These are phyloP conservation scores for Martes martes DNA, from an alignment of 2,113 vertebrate genomes.

Conservation along the genomic window DNA sequence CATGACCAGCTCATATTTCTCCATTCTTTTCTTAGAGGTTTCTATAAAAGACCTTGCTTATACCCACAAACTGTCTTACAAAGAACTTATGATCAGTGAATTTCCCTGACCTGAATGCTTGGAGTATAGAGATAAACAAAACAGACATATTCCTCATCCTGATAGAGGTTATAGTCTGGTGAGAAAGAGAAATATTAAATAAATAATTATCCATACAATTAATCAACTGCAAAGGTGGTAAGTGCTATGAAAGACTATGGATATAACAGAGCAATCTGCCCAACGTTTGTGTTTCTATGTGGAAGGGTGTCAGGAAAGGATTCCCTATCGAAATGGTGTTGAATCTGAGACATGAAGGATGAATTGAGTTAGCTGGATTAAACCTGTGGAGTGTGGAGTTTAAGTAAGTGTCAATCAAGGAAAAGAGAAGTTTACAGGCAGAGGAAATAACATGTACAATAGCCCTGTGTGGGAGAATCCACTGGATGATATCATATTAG, in stretches of 20 bases:
- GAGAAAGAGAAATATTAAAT: slow-evolving; percentile 21
- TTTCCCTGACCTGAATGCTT: neutral
- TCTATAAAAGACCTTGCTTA: slow-evolving; percentile 40
- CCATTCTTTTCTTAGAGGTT: slow-evolving; percentile 22
- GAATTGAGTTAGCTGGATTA: neutral
- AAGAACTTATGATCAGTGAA: slow-evolving; percentile 1
- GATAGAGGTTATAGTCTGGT: neutral
- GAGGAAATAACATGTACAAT: neutral
- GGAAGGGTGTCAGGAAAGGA: neutral
- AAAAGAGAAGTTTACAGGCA: neutral
- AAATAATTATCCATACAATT: neutral
- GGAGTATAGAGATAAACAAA: neutral
- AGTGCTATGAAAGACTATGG: neutral
- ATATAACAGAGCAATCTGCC: neutral
- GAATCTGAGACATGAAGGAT: neutral
- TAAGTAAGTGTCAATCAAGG: neutral
- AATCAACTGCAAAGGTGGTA: neutral
- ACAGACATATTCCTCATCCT: neutral
- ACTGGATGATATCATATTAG: neutral
- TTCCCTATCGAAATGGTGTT: neutral
- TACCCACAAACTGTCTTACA: neutral
- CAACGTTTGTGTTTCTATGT: neutral
- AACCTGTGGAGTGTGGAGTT: neutral
- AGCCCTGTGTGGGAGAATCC: neutral
- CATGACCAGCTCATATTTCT: slow-evolving; percentile 52